These are phyloP conservation scores for Chionis minor DNA, from an alignment of 2,113 vertebrate genomes.

Conservation along the genomic window DNA sequence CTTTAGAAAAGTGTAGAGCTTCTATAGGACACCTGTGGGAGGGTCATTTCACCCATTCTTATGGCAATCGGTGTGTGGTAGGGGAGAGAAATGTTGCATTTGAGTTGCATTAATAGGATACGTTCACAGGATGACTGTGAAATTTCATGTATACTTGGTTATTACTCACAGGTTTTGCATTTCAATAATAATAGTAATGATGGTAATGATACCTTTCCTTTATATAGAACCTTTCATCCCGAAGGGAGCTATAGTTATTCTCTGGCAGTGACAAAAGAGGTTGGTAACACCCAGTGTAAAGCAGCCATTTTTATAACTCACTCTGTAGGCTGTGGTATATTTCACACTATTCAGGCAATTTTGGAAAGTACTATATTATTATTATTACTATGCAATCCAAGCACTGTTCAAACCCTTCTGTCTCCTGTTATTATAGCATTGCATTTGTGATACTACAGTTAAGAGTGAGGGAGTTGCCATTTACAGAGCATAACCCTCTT, in stretches of 20 bases:
- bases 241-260: slow-evolving; percentile 61
- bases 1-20: slow-evolving; percentile 23
- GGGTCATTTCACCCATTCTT: slow-evolving; percentile 60
- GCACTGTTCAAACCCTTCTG: slow-evolving; percentile 58
- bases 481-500: slow-evolving; percentile 62
- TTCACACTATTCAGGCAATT: slow-evolving; percentile 71
- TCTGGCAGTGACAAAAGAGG: slow-evolving; percentile 62
- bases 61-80: slow-evolving; percentile 24
- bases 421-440: slow-evolving; percentile 66
- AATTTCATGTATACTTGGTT: slow-evolving; percentile 66
- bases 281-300: slow-evolving; percentile 62
- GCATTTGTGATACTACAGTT: slow-evolving; percentile 73
- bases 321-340: slow-evolving; percentile 64
- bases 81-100: slow-evolving; percentile 24
- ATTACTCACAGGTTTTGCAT: slow-evolving; percentile 68
- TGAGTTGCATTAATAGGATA: slow-evolving; percentile 45
- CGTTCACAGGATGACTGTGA: slow-evolving; percentile 28
- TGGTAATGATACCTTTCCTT: slow-evolving; percentile 70
- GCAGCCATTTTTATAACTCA: slow-evolving; percentile 69
- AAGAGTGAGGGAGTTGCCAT: slow-evolving; percentile 64
- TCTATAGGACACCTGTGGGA: slow-evolving; percentile 42
- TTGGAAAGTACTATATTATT: slow-evolving; percentile 68
- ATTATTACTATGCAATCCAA: slow-evolving; percentile 68
- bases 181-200: slow-evolving; percentile 75
- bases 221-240: slow-evolving; percentile 64